Conservation (phyloP, 2,797 vertebrate species). For the Siniperca obscura region DNA sequence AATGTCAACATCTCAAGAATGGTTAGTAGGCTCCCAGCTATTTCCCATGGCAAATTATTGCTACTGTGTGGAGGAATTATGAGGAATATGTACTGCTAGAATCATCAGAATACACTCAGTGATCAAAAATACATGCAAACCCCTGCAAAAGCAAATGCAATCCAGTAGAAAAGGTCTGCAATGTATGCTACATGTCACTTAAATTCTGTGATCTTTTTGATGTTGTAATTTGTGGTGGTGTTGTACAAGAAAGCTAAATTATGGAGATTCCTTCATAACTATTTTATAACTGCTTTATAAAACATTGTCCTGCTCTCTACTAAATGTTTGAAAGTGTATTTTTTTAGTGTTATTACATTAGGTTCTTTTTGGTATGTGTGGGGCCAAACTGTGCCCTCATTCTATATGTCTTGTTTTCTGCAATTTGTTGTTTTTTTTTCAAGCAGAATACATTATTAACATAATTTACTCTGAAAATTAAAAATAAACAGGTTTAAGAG, state of each 20-base stretch:
- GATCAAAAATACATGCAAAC: neutral
- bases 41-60: constrained; percentile 57
- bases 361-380: no score
- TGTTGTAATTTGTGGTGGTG: neutral
- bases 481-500: neutral
- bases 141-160: neutral
- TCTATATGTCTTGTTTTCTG: no score
- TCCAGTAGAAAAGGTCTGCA: neutral
- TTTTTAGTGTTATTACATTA: neutral
- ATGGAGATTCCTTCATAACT: neutral
- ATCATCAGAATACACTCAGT: neutral
- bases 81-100: constrained; percentile 9
- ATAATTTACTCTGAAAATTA: neutral
- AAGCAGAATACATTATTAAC: neutral
- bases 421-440: neutral
- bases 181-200: neutral
- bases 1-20: constrained; percentile 57
- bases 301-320: neutral
- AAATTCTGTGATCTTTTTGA: neutral
- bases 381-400: no score
- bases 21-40: constrained; percentile 28
- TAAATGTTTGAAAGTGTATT: neutral
- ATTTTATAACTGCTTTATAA: neutral
- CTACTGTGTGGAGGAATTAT: constrained; percentile 31
- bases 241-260: neutral